A percentile compares a stretch with the other conserved stretches of the same genome.
These are phyloP conservation scores for Acanthosepion esculentum DNA, from an alignment of 2,888 invertebrate species.

Conservation along the genomic window DNA sequence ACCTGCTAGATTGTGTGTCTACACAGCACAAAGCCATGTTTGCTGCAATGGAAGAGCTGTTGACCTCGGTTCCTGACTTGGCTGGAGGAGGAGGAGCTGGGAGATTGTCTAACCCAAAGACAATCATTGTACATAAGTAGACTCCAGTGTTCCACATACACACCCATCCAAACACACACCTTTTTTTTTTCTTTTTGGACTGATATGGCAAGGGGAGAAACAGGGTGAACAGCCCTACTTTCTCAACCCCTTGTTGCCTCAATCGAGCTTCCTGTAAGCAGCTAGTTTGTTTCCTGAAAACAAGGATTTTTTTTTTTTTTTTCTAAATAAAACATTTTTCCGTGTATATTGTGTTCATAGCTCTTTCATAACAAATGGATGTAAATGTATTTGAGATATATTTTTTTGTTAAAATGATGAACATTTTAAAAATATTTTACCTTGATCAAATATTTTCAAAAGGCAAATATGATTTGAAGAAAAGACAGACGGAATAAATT, in stretches of 20 bases:
- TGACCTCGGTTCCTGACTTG: neutral
- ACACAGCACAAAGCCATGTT: neutral
- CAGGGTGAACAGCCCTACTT: neutral
- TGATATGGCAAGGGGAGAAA: neutral
- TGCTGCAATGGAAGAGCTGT: neutral
- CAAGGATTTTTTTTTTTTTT: neutral
- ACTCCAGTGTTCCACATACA: slow-evolving; percentile 15
- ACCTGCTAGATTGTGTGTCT: neutral
- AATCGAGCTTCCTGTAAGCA: neutral
- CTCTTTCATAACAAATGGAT: neutral
- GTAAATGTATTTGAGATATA: no score
- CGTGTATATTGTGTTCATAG: neutral
- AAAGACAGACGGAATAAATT: no score
- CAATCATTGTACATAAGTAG: slow-evolving; percentile 17
- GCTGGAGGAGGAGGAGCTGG: neutral
- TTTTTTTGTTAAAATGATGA: no score
- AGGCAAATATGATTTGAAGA: no score
- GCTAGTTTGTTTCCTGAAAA: neutral
- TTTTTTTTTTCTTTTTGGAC: neutral
- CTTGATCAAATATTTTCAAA: no score
- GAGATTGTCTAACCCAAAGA: slow-evolving; percentile 33
- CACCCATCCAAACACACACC: neutral
- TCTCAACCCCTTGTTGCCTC: neutral
- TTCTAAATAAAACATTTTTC: neutral
- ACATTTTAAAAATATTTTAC: no score